phyloP scores from a whole-genome alignment of 2,888 invertebrate genomes.

The Torymus texanus region DNA sequence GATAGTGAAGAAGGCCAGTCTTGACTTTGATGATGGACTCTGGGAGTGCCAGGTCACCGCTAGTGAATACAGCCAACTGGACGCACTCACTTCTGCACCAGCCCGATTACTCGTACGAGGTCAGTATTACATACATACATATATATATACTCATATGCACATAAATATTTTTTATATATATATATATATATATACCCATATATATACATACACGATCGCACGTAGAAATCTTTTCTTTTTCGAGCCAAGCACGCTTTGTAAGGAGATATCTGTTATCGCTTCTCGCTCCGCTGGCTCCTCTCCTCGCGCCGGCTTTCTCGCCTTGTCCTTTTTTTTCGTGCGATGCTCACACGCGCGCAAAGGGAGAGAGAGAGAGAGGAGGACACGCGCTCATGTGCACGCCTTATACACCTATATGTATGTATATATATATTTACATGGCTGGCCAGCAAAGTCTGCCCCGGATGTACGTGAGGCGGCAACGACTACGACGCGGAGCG shows the following conservation, averaged over 20 bases:
- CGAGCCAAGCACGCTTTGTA: neutral
- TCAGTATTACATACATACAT: slow-evolving; percentile 72
- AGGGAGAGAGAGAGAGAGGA: too few relatives aligned
- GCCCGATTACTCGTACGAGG: slow-evolving; percentile 89
- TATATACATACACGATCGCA: too few relatives aligned
- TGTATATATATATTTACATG: too few relatives aligned
- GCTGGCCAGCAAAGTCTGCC: too few relatives aligned
- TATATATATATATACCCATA: too few relatives aligned
- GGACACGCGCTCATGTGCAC: too few relatives aligned
- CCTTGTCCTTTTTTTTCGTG: slow-evolving; percentile 20
- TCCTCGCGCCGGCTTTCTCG: slow-evolving; percentile 1
- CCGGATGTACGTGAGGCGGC: too few relatives aligned
- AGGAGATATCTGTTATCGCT: slow-evolving; percentile 29
- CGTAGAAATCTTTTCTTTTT: neutral
- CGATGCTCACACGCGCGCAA: too few relatives aligned
- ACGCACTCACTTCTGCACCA: slow-evolving; percentile 90
- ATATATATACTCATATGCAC: neutral
- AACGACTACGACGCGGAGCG: too few relatives aligned
- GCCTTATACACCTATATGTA: too few relatives aligned
- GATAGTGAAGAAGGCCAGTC: slow-evolving; percentile 87
- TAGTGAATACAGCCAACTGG: slow-evolving; percentile 82
- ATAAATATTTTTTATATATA: too few relatives aligned
- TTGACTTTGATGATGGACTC: slow-evolving; percentile 91
- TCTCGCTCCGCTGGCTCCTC: slow-evolving; percentile 20
- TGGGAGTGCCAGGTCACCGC: slow-evolving; percentile 97